These are phyloP conservation scores for Drosophila koepferae DNA, from an alignment of 2,888 invertebrate species.

Conservation along the genomic window DNA sequence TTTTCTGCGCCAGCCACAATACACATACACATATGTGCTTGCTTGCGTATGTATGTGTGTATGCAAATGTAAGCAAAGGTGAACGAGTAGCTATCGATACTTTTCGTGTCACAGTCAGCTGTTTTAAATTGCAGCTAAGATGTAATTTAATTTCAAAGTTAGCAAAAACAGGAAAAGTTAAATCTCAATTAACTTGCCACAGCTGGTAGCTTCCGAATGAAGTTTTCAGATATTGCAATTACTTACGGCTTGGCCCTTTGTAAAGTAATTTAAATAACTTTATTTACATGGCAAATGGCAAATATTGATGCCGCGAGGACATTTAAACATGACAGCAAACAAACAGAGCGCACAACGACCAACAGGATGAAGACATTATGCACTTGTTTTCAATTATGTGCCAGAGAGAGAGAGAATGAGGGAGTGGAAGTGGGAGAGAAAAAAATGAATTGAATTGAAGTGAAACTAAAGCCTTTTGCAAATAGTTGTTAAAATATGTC, in stretches of 20 bases:
- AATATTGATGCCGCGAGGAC: conserved; percentile 76
- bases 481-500: conserved; percentile 80
- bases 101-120: conserved; percentile 5
- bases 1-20: background rate
- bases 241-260: conserved; percentile 33
- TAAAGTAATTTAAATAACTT: conserved; percentile 74
- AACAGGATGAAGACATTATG: conserved; percentile 70
- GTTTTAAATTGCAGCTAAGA: background rate
- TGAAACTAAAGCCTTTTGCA: conserved; percentile 75
- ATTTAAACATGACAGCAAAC: conserved; percentile 59
- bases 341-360: conserved; percentile 33
- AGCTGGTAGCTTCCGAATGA: conserved; percentile 26
- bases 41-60: background rate
- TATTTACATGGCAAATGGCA: conserved; percentile 72
- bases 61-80: background rate
- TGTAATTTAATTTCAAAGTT: conserved; percentile 41
- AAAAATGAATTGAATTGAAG: conserved; percentile 60
- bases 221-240: conserved; percentile 41
- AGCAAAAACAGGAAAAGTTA: conserved; percentile 35
- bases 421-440: background rate
- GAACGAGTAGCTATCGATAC: background rate
- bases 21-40: background rate
- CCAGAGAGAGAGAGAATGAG: background rate
- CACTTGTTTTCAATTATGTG: conserved; percentile 73
- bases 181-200: conserved; percentile 38